A percentile compares a stretch with the other conserved stretches of the same genome.
These are phyloP conservation scores for Sphaeridia pumilis DNA, from an alignment of 2,888 invertebrate species.

Conservation along the genomic window DNA sequence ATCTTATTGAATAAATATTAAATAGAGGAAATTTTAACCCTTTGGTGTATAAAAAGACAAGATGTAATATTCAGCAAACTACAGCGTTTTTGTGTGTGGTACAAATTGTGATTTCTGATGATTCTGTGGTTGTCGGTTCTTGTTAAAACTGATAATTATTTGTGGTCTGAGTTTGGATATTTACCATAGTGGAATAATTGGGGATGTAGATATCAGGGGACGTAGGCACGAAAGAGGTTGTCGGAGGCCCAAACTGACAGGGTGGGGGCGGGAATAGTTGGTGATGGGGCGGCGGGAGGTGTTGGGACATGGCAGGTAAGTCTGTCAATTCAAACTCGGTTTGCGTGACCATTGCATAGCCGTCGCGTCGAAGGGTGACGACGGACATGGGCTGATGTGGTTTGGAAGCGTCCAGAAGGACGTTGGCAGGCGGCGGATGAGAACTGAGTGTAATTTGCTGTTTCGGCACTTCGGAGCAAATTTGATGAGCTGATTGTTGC, in stretches of 20 bases:
- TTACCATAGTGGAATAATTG: slow-evolving; percentile 17
- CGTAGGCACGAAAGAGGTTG: slow-evolving; percentile 19
- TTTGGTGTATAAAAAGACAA: no score
- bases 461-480: slow-evolving; percentile 8
- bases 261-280: slow-evolving; percentile 7
- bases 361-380: slow-evolving; percentile 16
- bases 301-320: slow-evolving; percentile 16
- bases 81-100: no score
- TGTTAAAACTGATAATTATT: slow-evolving; percentile 18
- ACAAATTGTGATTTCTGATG: no score
- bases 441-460: slow-evolving; percentile 19
- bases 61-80: no score
- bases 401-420: background rate
- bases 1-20: no score
- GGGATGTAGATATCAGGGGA: slow-evolving; percentile 14
- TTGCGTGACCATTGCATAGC: slow-evolving; percentile 54
- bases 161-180: slow-evolving; percentile 18
- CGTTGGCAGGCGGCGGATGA: no score
- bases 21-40: no score
- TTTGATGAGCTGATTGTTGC: slow-evolving; percentile 18
- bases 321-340: slow-evolving; percentile 46
- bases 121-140: no score
- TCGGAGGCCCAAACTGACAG: slow-evolving; percentile 1
- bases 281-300: slow-evolving; percentile 14
- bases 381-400: slow-evolving; percentile 11